Evolutionary conservation across 2,888 invertebrate genomes (phyloP).

Genomic region (Dinocampus coccinellae): DNA sequence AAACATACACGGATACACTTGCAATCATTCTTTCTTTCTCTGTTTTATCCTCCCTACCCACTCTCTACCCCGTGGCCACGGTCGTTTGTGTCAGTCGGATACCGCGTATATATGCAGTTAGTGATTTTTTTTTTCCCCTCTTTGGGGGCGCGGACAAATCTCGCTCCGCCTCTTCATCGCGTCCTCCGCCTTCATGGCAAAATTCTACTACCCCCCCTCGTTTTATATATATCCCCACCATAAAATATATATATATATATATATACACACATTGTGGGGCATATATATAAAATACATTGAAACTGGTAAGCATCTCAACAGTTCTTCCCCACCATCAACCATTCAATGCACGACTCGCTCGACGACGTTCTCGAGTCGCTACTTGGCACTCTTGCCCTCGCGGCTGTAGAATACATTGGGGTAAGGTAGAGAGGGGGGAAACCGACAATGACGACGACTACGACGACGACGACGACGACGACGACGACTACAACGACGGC

Average conservation of each 20-base stretch:
- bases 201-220: slow-evolving; percentile 9
- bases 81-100: slow-evolving; percentile 18
- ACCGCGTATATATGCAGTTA: slow-evolving; percentile 45
- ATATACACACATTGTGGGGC: neutral
- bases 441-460: slow-evolving; percentile 27
- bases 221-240: slow-evolving; percentile 18
- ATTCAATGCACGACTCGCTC: slow-evolving; percentile 30
- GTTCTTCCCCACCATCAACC: slow-evolving; percentile 36
- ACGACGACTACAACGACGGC: slow-evolving; percentile 29
- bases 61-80: slow-evolving; percentile 3
- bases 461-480: slow-evolving; percentile 41
- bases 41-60: neutral
- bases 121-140: slow-evolving; percentile 73
- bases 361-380: slow-evolving; percentile 49
- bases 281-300: neutral
- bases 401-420: slow-evolving; percentile 51
- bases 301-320: slow-evolving; percentile 42
- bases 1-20: no score
- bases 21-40: no score
- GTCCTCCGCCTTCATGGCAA: slow-evolving; percentile 40
- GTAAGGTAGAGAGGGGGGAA: slow-evolving; percentile 2
- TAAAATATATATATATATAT: neutral
- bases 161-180: slow-evolving; percentile 70
- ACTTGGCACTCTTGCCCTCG: slow-evolving; percentile 62
- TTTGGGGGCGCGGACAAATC: slow-evolving; percentile 70